Conservation (phyloP, 2,113 vertebrate species). For the Cyprichromis sp. region DNA sequence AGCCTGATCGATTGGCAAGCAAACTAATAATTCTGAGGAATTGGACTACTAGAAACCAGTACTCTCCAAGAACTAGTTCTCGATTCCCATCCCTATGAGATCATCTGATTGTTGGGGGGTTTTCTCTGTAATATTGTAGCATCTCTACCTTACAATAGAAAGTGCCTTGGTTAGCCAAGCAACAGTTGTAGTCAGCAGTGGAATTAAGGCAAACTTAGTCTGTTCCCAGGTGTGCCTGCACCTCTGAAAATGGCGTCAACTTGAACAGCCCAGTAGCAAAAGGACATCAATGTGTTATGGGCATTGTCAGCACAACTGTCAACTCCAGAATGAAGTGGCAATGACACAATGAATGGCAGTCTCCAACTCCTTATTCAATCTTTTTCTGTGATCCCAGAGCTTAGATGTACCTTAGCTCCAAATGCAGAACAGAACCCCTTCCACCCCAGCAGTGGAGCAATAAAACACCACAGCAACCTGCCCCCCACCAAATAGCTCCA, state of each 20-base stretch:
- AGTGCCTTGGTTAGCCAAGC: neutral
- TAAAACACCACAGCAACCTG: neutral
- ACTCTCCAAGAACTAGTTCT: neutral
- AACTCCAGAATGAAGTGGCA: neutral
- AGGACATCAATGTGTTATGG: neutral
- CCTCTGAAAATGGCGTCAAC: neutral
- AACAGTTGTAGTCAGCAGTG: neutral
- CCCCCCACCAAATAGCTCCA: neutral
- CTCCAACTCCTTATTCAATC: neutral
- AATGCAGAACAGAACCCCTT: neutral
- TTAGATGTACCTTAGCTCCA: neutral
- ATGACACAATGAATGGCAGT: neutral
- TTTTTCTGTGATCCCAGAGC: neutral
- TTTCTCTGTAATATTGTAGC: neutral
- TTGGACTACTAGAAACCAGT: neutral
- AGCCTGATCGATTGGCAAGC: neutral
- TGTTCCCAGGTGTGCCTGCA: neutral
- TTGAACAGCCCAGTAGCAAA: neutral
- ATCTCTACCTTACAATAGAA: neutral
- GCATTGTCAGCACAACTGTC: neutral
- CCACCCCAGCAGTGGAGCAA: neutral
- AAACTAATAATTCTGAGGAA: neutral
- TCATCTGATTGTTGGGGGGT: neutral
- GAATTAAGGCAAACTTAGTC: neutral
- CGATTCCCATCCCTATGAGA: neutral